Evolutionary conservation across 2,113 vertebrate species (phyloP).

Genomic region (Dipodomys spectabilis): DNA sequence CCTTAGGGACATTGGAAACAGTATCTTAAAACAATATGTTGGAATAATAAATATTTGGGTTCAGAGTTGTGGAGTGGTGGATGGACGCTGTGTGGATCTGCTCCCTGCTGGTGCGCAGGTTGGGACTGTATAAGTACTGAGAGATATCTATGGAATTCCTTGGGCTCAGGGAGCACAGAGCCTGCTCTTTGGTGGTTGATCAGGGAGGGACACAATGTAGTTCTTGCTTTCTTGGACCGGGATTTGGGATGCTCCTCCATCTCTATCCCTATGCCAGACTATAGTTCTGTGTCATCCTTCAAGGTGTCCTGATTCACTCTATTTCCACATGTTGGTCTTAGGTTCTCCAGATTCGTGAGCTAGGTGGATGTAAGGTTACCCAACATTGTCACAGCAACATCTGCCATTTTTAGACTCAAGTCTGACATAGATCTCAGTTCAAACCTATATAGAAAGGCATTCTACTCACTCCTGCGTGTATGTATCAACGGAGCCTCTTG

Average conservation of each 20-base stretch:
- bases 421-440: not conserved
- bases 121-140: not conserved
- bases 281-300: not conserved
- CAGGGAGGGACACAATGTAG: not conserved
- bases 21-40: not conserved
- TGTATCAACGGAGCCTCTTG: not conserved
- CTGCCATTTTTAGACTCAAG: conserved; percentile 10
- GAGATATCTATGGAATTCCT: not conserved
- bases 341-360: not conserved
- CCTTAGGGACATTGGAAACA: not conserved
- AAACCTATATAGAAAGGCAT: not conserved
- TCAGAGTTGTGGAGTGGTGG: not conserved
- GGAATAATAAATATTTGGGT: not conserved
- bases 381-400: not conserved
- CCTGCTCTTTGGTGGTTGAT: not conserved
- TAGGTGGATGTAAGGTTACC: not conserved
- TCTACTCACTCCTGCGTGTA: not conserved
- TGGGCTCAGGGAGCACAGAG: not conserved
- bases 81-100: not conserved
- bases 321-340: not conserved
- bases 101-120: not conserved
- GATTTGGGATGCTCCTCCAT: not conserved
- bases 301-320: not conserved
- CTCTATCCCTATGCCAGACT: not conserved
- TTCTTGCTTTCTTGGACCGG: not conserved